Conservation (phyloP, 2,797 vertebrate genomes). For the Danio albolineatus region DNA sequence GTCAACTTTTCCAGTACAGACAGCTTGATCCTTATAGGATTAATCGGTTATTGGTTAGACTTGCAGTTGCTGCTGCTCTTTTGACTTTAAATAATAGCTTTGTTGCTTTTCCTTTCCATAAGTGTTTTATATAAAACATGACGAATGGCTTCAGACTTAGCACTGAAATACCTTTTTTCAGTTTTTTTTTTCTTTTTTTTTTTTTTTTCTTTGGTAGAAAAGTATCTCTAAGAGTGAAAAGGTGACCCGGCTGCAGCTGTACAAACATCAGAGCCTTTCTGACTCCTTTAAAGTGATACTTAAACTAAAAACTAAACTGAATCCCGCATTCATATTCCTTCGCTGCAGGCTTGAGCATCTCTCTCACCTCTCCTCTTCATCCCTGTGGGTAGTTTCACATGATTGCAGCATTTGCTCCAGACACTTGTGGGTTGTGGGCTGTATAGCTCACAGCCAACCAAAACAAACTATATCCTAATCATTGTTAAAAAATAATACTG, state of each 20-base stretch:
- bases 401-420: slow-evolving; percentile 42
- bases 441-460: background rate
- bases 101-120: background rate
- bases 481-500: slow-evolving; percentile 45
- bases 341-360: slow-evolving; percentile 40
- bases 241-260: no score
- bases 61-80: background rate
- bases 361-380: slow-evolving; percentile 20
- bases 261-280: background rate
- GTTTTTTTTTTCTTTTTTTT: background rate
- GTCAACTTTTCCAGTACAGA: background rate
- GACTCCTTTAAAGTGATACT: background rate
- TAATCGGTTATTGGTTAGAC: background rate
- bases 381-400: slow-evolving; percentile 50
- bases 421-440: slow-evolving; percentile 26
- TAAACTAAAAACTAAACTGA: slow-evolving; percentile 10
- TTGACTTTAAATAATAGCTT: background rate
- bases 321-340: background rate
- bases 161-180: no score
- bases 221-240: background rate
- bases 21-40: background rate
- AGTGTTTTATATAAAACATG: background rate
- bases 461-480: slow-evolving; percentile 42
- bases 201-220: background rate
- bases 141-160: background rate